Percentiles rank a stretch among this genome's conserved stretches.
Evolutionary conservation across 30 jellyfish, hydroid and myxozoan species (phyloP).

Genomic region (Aurelia coerulea): DNA sequence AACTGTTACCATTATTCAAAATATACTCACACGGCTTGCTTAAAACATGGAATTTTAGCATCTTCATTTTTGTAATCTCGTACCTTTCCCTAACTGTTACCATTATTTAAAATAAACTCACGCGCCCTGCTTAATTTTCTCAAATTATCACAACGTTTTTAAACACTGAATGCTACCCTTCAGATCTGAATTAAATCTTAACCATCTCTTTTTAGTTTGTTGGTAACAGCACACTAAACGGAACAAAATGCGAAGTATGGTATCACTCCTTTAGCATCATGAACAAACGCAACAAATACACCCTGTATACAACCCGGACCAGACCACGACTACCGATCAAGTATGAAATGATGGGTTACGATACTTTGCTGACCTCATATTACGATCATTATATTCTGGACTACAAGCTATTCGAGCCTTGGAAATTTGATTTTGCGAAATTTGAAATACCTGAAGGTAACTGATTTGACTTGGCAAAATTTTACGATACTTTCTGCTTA

Average conservation of each 20-base stretch:
- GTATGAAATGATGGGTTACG: slow-evolving; percentile 98
- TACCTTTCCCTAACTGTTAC: no score
- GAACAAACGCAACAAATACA: slow-evolving; percentile 81
- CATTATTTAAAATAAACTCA: no score
- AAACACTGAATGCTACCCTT: no score
- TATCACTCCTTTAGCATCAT: slow-evolving; percentile 77
- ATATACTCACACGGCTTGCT: no score
- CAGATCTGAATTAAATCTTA: neutral
- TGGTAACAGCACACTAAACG: slow-evolving; percentile 82
- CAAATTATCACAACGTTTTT: no score
- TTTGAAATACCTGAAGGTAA: slow-evolving; percentile 91
- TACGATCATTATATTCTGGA: slow-evolving; percentile 87
- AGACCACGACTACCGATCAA: slow-evolving; percentile 81
- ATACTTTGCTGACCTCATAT: slow-evolving; percentile 87
- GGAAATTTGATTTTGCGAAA: slow-evolving; percentile 72
- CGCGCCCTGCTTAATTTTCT: no score
- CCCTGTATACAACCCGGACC: slow-evolving; percentile 85
- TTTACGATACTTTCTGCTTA: no score
- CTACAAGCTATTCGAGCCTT: slow-evolving; percentile 70
- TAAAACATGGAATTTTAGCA: no score
- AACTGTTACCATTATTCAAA: no score
- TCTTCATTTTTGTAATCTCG: no score
- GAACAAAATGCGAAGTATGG: slow-evolving; percentile 84
- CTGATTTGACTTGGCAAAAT: no score
- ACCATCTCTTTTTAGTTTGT: slow-evolving; percentile 59